A percentile compares a stretch with the other conserved stretches of the same genome.
Conservation (phyloP, 2,113 vertebrate species). For the Amia ocellicauda region DNA sequence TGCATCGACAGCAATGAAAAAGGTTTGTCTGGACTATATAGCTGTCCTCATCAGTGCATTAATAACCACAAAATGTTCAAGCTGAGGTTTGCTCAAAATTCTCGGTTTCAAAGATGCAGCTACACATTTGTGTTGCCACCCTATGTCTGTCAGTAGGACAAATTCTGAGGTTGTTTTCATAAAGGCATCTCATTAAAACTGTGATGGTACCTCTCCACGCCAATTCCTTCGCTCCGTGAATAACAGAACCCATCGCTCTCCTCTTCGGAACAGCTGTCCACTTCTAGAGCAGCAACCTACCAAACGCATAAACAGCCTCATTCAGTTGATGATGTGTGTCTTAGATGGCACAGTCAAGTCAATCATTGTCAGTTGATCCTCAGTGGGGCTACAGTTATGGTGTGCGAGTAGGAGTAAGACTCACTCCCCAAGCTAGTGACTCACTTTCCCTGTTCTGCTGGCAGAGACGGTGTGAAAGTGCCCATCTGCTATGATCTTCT, state of each 20-base stretch:
- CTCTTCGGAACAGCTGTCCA: constrained; percentile 60
- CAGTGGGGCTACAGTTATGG: neutral
- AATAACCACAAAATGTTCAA: no score
- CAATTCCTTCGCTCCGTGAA: constrained; percentile 44
- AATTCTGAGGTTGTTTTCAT: no score
- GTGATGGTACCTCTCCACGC: constrained; percentile 50
- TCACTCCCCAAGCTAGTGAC: constrained; percentile 20
- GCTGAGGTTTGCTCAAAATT: no score
- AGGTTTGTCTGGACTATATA: no score
- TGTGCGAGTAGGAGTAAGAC: neutral
- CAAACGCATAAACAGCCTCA: constrained; percentile 20
- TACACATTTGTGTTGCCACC: no score
- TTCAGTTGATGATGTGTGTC: neutral
- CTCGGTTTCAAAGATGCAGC: no score
- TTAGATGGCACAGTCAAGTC: neutral
- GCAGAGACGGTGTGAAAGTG: constrained; percentile 59
- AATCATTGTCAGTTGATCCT: neutral
- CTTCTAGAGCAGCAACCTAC: constrained; percentile 61
- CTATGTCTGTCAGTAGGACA: no score
- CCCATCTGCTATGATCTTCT: constrained; percentile 62
- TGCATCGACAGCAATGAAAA: no score
- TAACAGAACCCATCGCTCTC: constrained; percentile 55
- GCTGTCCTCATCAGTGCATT: no score
- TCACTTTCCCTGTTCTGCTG: constrained; percentile 63
- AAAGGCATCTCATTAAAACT: neutral